These are phyloP conservation scores for Harpegnathos saltator DNA, from an alignment of 1,140 invertebrate species.

Conservation along the genomic window DNA sequence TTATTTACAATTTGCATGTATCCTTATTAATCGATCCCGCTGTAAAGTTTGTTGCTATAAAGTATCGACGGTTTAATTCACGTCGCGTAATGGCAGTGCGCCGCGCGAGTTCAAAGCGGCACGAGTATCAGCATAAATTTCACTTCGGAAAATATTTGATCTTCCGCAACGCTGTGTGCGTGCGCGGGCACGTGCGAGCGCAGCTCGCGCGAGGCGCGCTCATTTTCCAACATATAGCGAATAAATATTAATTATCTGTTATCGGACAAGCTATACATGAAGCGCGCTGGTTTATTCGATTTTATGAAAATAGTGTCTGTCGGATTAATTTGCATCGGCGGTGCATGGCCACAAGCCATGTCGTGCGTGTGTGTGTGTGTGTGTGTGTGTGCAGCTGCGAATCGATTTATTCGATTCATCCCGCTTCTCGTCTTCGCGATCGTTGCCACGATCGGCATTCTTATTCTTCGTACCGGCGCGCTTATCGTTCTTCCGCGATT, in stretches of 20 bases:
- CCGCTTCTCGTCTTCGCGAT: no score
- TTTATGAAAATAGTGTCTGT: slow-evolving; percentile 61
- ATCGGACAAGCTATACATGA: slow-evolving; percentile 40
- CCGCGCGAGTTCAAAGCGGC: slow-evolving; percentile 18
- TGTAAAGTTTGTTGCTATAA: slow-evolving; percentile 2
- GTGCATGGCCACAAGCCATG: slow-evolving; percentile 5
- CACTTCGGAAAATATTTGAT: slow-evolving; percentile 52
- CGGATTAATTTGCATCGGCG: slow-evolving; percentile 58
- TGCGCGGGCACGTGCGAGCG: no score
- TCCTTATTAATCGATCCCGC: slow-evolving; percentile 1
- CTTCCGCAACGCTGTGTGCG: neutral
- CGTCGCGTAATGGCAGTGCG: slow-evolving; percentile 17
- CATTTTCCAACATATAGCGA: slow-evolving; percentile 53
- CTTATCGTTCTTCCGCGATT: neutral
- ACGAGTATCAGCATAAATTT: slow-evolving; percentile 47
- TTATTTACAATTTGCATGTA: neutral
- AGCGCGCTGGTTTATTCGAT: neutral
- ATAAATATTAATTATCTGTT: slow-evolving; percentile 72
- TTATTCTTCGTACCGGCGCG: no score
- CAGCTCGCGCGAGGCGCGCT: neutral
- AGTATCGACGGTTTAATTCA: slow-evolving; percentile 46
- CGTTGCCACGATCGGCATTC: no score
- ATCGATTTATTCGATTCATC: slow-evolving; percentile 27
- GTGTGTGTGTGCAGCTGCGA: slow-evolving; percentile 20
- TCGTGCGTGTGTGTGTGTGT: no score